These are phyloP conservation scores for Isoperla grammatica DNA, from an alignment of 2,888 invertebrate species.

Conservation along the genomic window DNA sequence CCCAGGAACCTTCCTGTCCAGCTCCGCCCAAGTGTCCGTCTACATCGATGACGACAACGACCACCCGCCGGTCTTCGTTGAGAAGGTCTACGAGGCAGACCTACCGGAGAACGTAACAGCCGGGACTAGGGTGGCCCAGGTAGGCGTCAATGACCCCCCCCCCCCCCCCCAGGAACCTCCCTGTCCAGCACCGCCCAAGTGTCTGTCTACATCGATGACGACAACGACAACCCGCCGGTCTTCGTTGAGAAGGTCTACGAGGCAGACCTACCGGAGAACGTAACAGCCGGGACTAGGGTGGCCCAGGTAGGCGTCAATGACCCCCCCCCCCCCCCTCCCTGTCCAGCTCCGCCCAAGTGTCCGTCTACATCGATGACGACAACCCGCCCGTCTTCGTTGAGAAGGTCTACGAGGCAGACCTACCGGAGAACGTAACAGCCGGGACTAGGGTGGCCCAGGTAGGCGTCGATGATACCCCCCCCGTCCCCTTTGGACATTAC, in stretches of 20 bases:
- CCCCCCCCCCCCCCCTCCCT: no score
- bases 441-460: conserved; percentile 64
- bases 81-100: conserved; percentile 65
- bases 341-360: conserved; percentile 66
- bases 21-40: conserved; percentile 69
- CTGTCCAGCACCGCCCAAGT: conserved; percentile 68
- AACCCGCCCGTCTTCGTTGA: conserved; percentile 77
- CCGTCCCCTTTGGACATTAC: no score
- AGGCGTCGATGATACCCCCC: no score
- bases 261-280: conserved; percentile 73
- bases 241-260: conserved; percentile 69
- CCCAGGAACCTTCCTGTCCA: no score
- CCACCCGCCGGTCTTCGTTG: conserved; percentile 70
- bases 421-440: conserved; percentile 75
- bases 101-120: conserved; percentile 76
- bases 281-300: conserved; percentile 65
- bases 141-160: conserved; percentile 34
- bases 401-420: conserved; percentile 63
- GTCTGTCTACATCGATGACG: conserved; percentile 70
- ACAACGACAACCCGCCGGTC: conserved; percentile 76
- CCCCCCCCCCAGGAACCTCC: no score
- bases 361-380: conserved; percentile 71
- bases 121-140: conserved; percentile 63
- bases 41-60: conserved; percentile 66
- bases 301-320: conserved; percentile 47